Conservation (phyloP, 2,113 vertebrate species). For the Candoia aspera region DNA sequence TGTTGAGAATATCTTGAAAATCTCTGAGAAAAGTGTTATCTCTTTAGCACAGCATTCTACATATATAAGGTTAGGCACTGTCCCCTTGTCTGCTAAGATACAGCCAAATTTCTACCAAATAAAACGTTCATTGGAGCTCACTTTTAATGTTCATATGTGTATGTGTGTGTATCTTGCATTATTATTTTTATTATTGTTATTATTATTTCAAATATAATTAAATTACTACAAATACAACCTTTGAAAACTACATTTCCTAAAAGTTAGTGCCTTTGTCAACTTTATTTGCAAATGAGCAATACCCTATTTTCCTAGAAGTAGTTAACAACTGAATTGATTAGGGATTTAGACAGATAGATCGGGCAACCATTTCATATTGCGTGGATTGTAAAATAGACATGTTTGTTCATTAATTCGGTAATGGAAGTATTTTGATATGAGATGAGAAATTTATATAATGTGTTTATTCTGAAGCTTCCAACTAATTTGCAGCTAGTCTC, state of each 20-base stretch:
- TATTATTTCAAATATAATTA: conserved; percentile 25
- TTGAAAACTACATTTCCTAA: neutral
- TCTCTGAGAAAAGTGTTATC: neutral
- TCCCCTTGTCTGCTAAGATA: neutral
- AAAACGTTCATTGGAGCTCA: neutral
- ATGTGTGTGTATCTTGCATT: too few relatives aligned
- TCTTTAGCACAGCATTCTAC: neutral
- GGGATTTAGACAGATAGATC: conserved; percentile 7
- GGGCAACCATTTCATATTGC: neutral
- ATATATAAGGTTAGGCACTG: neutral
- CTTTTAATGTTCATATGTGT: neutral
- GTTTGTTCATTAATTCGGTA: conserved; percentile 19
- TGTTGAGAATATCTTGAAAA: neutral
- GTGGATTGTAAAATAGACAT: conserved; percentile 1
- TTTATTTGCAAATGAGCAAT: conserved; percentile 10
- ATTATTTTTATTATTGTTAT: too few relatives aligned
- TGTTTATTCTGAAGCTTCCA: conserved; percentile 12
- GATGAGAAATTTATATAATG: neutral
- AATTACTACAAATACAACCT: conserved; percentile 7
- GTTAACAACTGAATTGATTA: neutral
- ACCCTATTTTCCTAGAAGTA: neutral
- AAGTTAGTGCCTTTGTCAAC: neutral
- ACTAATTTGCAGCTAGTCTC: neutral
- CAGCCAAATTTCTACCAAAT: neutral
- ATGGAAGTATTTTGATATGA: conserved; percentile 2